Conservation (phyloP, 1,140 invertebrate species). For the Gonioctena quinquepunctata region DNA sequence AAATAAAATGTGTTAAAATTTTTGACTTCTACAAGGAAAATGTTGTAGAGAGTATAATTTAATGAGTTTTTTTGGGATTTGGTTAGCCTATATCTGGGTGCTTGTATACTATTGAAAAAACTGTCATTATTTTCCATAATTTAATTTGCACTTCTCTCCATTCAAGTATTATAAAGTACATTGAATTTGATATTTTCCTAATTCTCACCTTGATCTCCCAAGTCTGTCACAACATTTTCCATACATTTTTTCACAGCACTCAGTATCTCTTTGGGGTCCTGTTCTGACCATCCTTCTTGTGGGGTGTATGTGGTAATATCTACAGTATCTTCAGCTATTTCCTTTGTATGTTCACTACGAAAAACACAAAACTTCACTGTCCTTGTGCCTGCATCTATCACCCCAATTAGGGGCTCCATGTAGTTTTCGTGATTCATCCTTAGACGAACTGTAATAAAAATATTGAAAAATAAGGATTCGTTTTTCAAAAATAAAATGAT, state of each 20-base stretch:
- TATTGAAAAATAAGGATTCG: neutral
- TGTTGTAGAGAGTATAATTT: too few relatives aligned
- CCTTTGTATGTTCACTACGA: conserved; percentile 78
- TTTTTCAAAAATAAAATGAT: neutral
- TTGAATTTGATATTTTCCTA: too few relatives aligned
- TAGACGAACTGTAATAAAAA: neutral
- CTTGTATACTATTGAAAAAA: too few relatives aligned
- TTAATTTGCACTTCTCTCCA: too few relatives aligned
- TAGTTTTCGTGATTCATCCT: neutral
- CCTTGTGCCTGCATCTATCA: conserved; percentile 95
- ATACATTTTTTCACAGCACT: conserved; percentile 79
- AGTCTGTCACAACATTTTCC: conserved; percentile 66
- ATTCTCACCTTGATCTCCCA: conserved; percentile 48
- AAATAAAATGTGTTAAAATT: too few relatives aligned
- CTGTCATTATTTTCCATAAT: too few relatives aligned
- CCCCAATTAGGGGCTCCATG: conserved; percentile 66
- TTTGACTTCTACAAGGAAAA: too few relatives aligned
- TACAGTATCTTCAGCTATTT: conserved; percentile 83
- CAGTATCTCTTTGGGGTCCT: conserved; percentile 76
- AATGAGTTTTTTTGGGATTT: too few relatives aligned
- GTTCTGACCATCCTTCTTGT: conserved; percentile 94
- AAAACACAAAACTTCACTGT: conserved; percentile 91
- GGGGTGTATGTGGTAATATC: conserved; percentile 80
- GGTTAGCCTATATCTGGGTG: too few relatives aligned
- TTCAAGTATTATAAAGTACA: too few relatives aligned